Conservation (phyloP, 2,113 vertebrate species). For the Poeciliopsis prolifica region DNA sequence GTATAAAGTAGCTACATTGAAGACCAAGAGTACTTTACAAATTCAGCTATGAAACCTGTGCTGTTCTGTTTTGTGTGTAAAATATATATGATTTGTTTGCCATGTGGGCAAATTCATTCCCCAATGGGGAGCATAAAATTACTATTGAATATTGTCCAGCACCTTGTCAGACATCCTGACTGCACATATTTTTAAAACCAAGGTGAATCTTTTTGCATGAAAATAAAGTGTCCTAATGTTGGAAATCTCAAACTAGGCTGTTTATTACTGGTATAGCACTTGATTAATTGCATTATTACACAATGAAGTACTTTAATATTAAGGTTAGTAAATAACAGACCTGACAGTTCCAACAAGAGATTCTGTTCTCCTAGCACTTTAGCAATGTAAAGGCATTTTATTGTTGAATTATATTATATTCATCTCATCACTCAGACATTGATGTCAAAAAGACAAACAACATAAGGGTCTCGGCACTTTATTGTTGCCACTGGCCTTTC, state of each 20-base stretch:
- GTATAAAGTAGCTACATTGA: too few relatives aligned
- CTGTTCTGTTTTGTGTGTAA: too few relatives aligned
- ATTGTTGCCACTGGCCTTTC: constrained; percentile 77
- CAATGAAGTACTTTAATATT: not conserved
- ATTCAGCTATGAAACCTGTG: too few relatives aligned
- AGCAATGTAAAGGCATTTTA: constrained; percentile 9
- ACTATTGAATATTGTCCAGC: too few relatives aligned
- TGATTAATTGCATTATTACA: not conserved
- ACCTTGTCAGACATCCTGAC: not conserved
- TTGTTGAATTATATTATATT: constrained; percentile 4
- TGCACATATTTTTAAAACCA: too few relatives aligned
- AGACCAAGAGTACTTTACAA: too few relatives aligned
- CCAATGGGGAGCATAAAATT: too few relatives aligned
- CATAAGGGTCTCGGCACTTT: constrained; percentile 77
- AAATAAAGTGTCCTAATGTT: not conserved
- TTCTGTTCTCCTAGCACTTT: constrained; percentile 13
- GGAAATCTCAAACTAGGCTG: not conserved
- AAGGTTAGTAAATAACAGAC: not conserved
- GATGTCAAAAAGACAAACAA: constrained; percentile 78
- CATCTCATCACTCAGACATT: constrained; percentile 43
- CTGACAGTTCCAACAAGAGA: not conserved
- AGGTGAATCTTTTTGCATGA: not conserved
- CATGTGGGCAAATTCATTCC: too few relatives aligned
- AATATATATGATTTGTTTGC: too few relatives aligned
- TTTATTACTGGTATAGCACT: not conserved